A percentile compares a stretch with the other conserved stretches of the same genome.
phyloP scores from a whole-genome alignment of 2,888 invertebrate genomes.

The Dione juno region DNA sequence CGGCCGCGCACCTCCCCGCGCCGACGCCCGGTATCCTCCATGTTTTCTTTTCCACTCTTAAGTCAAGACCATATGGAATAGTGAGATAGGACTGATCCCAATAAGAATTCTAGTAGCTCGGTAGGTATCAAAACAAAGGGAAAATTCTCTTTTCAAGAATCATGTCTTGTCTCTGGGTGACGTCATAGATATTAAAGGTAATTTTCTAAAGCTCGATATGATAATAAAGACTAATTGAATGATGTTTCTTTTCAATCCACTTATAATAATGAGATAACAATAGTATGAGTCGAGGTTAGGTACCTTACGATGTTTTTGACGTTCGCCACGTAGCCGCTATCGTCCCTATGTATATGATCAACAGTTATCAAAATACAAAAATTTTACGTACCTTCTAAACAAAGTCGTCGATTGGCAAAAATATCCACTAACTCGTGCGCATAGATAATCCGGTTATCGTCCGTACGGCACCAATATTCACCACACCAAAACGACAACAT shows the following conservation, averaged over 20 bases:
- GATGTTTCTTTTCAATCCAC: constrained; percentile 14
- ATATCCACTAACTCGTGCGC: constrained; percentile 79
- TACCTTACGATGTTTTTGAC: constrained; percentile 59
- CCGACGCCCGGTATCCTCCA: constrained; percentile 69
- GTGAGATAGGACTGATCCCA: constrained; percentile 72
- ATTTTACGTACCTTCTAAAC: constrained; percentile 73
- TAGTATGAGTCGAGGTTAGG: neutral
- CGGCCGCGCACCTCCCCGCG: constrained; percentile 62
- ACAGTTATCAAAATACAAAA: constrained; percentile 58
- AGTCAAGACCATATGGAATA: constrained; percentile 77
- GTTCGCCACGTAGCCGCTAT: constrained; percentile 74
- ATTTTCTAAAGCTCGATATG: constrained; percentile 24
- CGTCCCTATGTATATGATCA: constrained; percentile 51
- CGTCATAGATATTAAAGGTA: constrained; percentile 53
- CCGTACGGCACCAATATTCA: constrained; percentile 82
- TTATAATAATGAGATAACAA: constrained; percentile 16
- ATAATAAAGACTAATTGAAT: constrained; percentile 21
- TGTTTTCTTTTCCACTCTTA: constrained; percentile 76
- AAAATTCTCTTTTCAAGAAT: constrained; percentile 44
- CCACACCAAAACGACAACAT: constrained; percentile 83
- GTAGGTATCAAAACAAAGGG: constrained; percentile 34
- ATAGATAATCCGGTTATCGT: constrained; percentile 82
- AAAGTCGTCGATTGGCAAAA: constrained; percentile 72
- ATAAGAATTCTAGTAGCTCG: constrained; percentile 63
- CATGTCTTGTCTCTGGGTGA: constrained; percentile 52